Evolutionary conservation across 2,888 invertebrate genomes (phyloP), one percentile per base, ranked within the genome.

Genomic region (Autographa pulchrina): DNA sequence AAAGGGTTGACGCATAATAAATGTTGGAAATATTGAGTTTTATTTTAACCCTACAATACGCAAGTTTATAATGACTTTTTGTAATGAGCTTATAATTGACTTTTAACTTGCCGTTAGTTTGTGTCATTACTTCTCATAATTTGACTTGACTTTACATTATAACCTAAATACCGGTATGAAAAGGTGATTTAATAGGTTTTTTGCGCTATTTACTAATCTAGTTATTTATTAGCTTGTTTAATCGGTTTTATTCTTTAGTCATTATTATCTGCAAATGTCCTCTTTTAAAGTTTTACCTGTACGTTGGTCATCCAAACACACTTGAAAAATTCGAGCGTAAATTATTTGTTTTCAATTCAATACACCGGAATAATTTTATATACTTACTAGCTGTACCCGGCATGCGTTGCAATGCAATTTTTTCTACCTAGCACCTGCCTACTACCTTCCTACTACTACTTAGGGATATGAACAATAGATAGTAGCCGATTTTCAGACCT

Each of bases 71-170:
- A 48, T 48, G 7, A n/a, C 48, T 48, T 48, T 48, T 6, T 48
- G 48, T 48, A 48, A 48, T 48, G 48, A 48, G 48, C 48, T 16
- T n/a, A 48, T 48, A 48, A 48, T 48, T 48, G 48, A n/a, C n/a
- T 48, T 48, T 48, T n/a, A 48, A n/a, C n/a, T 48, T 48, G 5
- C 48, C n/a, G n/a, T 48, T 48, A 48, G n/a, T n/a, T 6, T n/a
- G 48, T n/a, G 48, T 48, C n/a, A 48, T 48, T 48, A 48, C 5
- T 48, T 48, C n/a, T 5, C 2, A n/a, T n/a, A 48, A 48, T 48
- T 43, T 16, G 14, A n/a, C 6, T n/a, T 5, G 48, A n/a, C 6
- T 6, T 6, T 38, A 11, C 38, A 35, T 32, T 32, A 32, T 35
- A 35, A 35, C 4, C 0, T 35, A 35, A 8, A 35, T 8, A 8